Percentiles rank a stretch among this genome's conserved stretches.
phyloP scores from a whole-genome alignment of 2,888 invertebrate genomes.

The Tryphoninae sp. region DNA sequence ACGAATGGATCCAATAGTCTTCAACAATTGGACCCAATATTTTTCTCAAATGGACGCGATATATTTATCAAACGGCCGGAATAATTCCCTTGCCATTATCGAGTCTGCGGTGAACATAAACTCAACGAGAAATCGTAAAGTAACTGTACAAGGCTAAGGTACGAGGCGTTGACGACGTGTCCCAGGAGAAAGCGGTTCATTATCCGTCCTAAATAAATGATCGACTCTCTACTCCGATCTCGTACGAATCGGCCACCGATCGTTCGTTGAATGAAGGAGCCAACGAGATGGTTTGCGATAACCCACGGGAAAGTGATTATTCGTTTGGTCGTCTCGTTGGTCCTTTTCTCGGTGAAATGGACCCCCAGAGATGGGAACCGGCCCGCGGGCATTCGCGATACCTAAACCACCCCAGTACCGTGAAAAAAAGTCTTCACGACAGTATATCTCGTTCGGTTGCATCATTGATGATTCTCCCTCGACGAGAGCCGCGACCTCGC shows the following conservation, averaged over 20 bases:
- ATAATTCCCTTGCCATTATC: background rate
- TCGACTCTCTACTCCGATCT: conserved; percentile 56
- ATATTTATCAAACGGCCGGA: background rate
- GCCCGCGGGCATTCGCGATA: conserved; percentile 58
- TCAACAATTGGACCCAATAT: too few relatives aligned
- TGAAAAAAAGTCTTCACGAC: conserved; percentile 46
- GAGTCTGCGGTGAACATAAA: conserved; percentile 7
- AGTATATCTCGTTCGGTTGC: conserved; percentile 77
- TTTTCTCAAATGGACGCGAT: too few relatives aligned
- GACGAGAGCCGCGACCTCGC: conserved; percentile 31
- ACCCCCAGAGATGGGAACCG: conserved; percentile 74
- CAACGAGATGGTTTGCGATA: conserved; percentile 38
- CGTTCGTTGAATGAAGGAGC: conserved; percentile 50
- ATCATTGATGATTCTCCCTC: conserved; percentile 76
- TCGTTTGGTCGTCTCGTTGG: conserved; percentile 70
- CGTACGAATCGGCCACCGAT: conserved; percentile 70
- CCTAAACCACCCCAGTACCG: conserved; percentile 52
- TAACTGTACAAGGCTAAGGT: conserved; percentile 49
- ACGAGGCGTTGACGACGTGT: conserved; percentile 74
- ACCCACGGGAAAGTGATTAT: conserved; percentile 78
- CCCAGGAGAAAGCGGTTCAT: conserved; percentile 78
- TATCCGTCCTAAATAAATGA: conserved; percentile 79
- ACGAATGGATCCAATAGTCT: too few relatives aligned
- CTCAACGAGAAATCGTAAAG: conserved; percentile 54
- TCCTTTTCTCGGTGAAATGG: conserved; percentile 75